Conservation (phyloP, 2,113 vertebrate species). For the Percina caprodes region DNA sequence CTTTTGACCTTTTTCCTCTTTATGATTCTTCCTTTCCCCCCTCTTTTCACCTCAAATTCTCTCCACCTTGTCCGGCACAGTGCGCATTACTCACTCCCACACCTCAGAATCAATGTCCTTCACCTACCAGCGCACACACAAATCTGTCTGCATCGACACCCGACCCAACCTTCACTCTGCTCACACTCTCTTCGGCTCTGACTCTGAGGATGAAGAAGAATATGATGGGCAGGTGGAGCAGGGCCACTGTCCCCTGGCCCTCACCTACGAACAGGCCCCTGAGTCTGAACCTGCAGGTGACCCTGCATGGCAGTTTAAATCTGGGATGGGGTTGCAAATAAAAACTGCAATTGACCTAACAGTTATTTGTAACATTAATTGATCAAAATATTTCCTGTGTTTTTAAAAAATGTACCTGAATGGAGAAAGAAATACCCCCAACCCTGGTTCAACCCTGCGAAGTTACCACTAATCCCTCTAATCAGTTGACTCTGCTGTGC, state of each 20-base stretch:
- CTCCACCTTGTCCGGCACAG: conserved; percentile 77
- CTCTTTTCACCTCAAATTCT: conserved; percentile 49
- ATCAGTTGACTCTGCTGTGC: conserved; percentile 54
- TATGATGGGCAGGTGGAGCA: conserved; percentile 34
- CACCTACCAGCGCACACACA: conserved; percentile 95
- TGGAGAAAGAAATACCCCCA: conserved; percentile 26
- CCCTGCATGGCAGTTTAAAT: conserved; percentile 73
- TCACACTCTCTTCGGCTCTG: conserved; percentile 86
- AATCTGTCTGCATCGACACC: conserved; percentile 93
- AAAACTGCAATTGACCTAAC: neutral
- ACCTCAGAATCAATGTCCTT: conserved; percentile 97
- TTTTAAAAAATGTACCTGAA: too few species aligned
- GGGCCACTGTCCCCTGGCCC: conserved; percentile 74
- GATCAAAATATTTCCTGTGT: neutral
- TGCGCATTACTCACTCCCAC: conserved; percentile 94
- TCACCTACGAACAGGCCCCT: conserved; percentile 80
- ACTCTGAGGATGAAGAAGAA: conserved; percentile 83
- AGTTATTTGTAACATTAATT: neutral
- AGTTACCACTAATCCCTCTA: conserved; percentile 45
- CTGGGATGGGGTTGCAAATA: conserved; percentile 1
- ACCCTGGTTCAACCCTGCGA: conserved; percentile 1
- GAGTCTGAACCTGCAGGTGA: conserved; percentile 92
- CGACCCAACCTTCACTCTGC: conserved; percentile 88
- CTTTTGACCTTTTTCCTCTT: conserved; percentile 35
- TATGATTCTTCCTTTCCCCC: conserved; percentile 14